A percentile compares a stretch with the other conserved stretches of the same genome.
Evolutionary conservation across 2,797 vertebrate genomes (phyloP).

Genomic region (Hypotaenidia philippensis): DNA sequence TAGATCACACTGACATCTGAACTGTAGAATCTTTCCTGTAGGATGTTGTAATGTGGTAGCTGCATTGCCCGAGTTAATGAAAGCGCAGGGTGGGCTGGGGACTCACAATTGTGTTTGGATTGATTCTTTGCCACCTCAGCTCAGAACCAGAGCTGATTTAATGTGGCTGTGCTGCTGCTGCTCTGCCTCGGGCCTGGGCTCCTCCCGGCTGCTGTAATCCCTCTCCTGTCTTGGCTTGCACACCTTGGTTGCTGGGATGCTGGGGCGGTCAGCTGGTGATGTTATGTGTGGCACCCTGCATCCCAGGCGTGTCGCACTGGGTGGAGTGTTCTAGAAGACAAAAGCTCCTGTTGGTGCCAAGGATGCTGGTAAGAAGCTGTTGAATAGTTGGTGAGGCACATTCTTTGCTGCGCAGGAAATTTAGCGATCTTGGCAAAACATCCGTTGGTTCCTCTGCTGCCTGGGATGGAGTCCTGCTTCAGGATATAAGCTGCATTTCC

Average conservation of each 20-base stretch:
- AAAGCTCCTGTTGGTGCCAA: not conserved
- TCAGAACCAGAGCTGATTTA: not conserved
- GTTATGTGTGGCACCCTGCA: not conserved
- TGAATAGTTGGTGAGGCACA: not conserved
- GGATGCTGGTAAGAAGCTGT: fast-evolving
- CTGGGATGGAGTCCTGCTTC: not conserved
- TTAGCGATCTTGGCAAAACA: not conserved
- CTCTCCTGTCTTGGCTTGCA: not conserved
- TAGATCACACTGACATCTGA: slow-evolving; percentile 33
- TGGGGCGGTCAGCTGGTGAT: not conserved
- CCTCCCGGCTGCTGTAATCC: not conserved
- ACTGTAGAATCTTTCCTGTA: not conserved
- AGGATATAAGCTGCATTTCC: not conserved
- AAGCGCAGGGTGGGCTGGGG: not conserved
- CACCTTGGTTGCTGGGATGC: not conserved
- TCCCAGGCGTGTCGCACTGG: not conserved
- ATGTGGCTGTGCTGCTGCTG: not conserved
- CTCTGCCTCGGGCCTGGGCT: not conserved
- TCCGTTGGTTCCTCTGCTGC: not conserved
- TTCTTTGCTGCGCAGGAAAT: not conserved
- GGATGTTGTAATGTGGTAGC: not conserved
- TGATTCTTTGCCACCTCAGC: slow-evolving; percentile 18
- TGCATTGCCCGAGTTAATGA: slow-evolving; percentile 32
- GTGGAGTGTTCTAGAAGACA: slow-evolving; percentile 4
- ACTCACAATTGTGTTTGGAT: slow-evolving; percentile 43